A percentile compares a stretch with the other conserved stretches of the same genome.
Conservation (phyloP, 2,797 vertebrate species). For the Cygnus olor region DNA sequence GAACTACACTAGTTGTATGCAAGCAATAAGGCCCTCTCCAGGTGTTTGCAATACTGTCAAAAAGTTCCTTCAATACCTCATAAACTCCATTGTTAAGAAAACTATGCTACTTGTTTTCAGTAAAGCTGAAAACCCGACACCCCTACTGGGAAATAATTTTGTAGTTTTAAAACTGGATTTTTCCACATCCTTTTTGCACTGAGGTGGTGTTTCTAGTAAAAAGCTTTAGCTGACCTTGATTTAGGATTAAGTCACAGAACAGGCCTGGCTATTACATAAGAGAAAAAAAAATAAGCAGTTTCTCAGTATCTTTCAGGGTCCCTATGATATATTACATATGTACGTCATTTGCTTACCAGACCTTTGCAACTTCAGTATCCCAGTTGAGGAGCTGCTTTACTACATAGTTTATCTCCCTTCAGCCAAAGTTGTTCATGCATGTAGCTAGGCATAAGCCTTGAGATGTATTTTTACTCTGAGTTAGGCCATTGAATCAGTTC, state of each 20-base stretch:
- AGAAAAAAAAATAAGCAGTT: neutral
- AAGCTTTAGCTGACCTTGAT: neutral
- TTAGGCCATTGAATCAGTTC: neutral
- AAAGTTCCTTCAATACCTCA: neutral
- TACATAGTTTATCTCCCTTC: neutral
- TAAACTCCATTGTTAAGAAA: neutral
- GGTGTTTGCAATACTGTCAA: neutral
- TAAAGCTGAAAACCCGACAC: neutral
- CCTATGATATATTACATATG: neutral
- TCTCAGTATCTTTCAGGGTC: neutral
- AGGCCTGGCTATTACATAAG: neutral
- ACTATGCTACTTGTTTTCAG: neutral
- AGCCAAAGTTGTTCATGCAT: neutral
- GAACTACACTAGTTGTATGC: neutral
- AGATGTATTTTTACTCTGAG: neutral
- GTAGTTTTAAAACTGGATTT: neutral
- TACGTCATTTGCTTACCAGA: neutral
- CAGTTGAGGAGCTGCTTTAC: neutral
- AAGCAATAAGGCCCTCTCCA: neutral
- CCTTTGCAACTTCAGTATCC: neutral
- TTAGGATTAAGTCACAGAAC: neutral
- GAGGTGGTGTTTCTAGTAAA: neutral
- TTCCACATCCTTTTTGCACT: neutral
- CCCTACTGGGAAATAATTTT: neutral
- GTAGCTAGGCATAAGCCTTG: neutral